Base-by-base conservation (phyloP, 2,113 vertebrate species). In the Marmota monax region DNA sequence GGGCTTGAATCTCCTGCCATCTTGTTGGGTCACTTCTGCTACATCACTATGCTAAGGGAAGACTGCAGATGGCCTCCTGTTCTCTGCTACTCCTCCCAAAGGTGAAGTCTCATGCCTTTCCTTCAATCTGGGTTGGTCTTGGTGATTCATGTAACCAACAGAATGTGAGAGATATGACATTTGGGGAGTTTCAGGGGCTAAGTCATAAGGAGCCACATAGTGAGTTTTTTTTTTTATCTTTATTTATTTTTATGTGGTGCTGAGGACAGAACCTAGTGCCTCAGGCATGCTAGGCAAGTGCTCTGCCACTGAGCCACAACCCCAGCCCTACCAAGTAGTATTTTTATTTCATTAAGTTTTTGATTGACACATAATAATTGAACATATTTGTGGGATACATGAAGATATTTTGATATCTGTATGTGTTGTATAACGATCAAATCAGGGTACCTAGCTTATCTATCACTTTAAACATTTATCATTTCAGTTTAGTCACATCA, bases 21-120 rank as follows among this genome's bases (percentile, higher is more conserved):
- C 34, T 29, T 0, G 42, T 53, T 10, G 14, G 16, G 23, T 2
- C 72, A 27, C 61, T 67, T 69, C 45, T 39, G 61, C 6, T 23
- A 58, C 56, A 25, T 16, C 2, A 0, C 56, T 1, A 0, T 45
- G 63, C 74, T 29, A 11, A 1, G 20, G 9, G 56, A 12, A 14
- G 42, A 39, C 23, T 58, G 29, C 72, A 73, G 58, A 58, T 34
- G 77, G 76, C 45, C 39, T 2, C 20, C n/a, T 12, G 16, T 42
- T 61, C 29, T 83, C 63, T 73, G 37, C 34, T n/a, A 6, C 27
- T 53, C 12, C 51, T 93, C 32, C 73, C 67, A 25, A 63, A 91
- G 42, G 27, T 5, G 2, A 23, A 80, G 25, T 39, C 77, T 53
- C 39, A 93, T 53, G 13, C 76, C 48, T 61, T 53, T 58, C 58